phyloP scores from a whole-genome alignment of 2,888 invertebrate genomes.

The Bellardia pandia region DNA sequence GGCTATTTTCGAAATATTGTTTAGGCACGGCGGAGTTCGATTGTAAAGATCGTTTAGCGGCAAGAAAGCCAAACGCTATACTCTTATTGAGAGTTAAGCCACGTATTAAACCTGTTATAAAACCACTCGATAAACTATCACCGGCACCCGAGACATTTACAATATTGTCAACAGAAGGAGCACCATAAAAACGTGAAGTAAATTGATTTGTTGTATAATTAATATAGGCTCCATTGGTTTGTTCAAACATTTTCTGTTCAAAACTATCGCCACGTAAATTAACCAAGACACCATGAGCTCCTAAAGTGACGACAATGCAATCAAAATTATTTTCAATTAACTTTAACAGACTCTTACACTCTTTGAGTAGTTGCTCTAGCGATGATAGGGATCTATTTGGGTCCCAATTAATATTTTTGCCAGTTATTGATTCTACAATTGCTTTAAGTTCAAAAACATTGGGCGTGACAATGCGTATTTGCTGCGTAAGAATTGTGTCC shows the following conservation, averaged over 20 bases:
- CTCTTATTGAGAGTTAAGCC: slow-evolving; percentile 86
- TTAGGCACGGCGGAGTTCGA: slow-evolving; percentile 87
- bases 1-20: slow-evolving; percentile 78
- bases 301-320: slow-evolving; percentile 87
- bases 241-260: slow-evolving; percentile 69
- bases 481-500: slow-evolving; percentile 74
- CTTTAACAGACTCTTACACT: slow-evolving; percentile 79
- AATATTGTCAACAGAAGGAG: slow-evolving; percentile 82
- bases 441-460: slow-evolving; percentile 90
- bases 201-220: slow-evolving; percentile 11
- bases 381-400: slow-evolving; percentile 31
- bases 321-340: slow-evolving; percentile 85
- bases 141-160: slow-evolving; percentile 93
- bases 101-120: slow-evolving; percentile 87
- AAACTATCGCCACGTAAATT: slow-evolving; percentile 76
- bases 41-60: slow-evolving; percentile 87
- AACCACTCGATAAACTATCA: slow-evolving; percentile 90
- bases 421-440: slow-evolving; percentile 86
- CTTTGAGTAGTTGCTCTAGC: slow-evolving; percentile 78
- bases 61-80: slow-evolving; percentile 87
- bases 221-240: slow-evolving; percentile 62
- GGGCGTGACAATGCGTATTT: slow-evolving; percentile 88
- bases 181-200: slow-evolving; percentile 76
- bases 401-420: slow-evolving; percentile 68
- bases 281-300: slow-evolving; percentile 86